Evolutionary conservation across 1,140 invertebrate genomes (phyloP), one percentile per base, ranked within the genome.

Genomic region (Zaprionus vittiger): DNA sequence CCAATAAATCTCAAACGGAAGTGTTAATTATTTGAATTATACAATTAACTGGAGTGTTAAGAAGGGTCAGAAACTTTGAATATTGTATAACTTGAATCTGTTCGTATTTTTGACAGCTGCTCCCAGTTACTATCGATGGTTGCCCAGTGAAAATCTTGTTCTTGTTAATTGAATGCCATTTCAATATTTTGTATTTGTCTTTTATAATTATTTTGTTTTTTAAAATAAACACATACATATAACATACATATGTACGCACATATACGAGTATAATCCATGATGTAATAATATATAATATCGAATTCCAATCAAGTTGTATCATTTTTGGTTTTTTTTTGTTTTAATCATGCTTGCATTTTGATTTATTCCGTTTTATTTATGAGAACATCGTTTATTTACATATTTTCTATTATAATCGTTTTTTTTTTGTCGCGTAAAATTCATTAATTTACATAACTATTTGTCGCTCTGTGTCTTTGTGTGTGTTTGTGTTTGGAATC

Each of bases 201-300:
- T 74, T 77, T 31, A 41, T 65, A 57, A 73, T 67, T 62, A 44
- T 61, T 70, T 60, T 55, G 61, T 66, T 87, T 84, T 84, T 81
- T 83, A 78, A 79, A 89, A 83, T 87, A 84, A 80, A 83, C 82
- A 68, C 73, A 79, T 83, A 87, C 69, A 77, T 77, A 61, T 24
- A 26, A 81, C 64, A 83, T 79, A 69, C 76, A 52, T 83, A 72
- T 60, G 59, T 60, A 65, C 37, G 49, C 56, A 68, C 47, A 68
- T 62, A 67, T 87, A 73, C 60, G 67, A 63, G 54, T 52, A 59
- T 75, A 71, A 71, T 75, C 41, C 52, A 71, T 64, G 41, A 26
- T 26, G 24, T 22, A 20, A 20, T 80, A 78, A 78, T 86, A 73
- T 78, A 75, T 60, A 73, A 67, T 73, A 37, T 70, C 55, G 31